Conservation (phyloP, 2,113 vertebrate genomes). For the Megaceryle maxima region DNA sequence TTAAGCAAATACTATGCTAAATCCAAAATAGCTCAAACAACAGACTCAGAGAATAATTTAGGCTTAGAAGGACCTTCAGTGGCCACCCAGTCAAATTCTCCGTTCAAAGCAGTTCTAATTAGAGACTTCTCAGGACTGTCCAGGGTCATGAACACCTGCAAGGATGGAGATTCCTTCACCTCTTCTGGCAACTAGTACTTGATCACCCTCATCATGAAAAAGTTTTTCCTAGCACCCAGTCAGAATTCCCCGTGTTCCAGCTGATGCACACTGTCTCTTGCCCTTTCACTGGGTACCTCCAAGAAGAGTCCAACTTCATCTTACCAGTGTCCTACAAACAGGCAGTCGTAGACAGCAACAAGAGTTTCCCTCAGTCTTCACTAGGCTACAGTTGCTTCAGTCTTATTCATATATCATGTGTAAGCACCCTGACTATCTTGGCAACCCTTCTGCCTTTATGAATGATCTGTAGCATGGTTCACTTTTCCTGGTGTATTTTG, state of each 20-base stretch:
- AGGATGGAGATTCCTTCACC: background rate
- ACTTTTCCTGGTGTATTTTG: background rate
- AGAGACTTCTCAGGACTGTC: background rate
- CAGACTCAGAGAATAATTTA: background rate
- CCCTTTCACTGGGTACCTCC: background rate
- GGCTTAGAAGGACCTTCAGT: background rate
- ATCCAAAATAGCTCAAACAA: background rate
- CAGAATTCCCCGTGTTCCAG: background rate
- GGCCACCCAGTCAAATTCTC: background rate
- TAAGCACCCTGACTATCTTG: background rate
- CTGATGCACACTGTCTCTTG: background rate
- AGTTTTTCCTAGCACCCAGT: background rate
- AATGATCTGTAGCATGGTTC: too few relatives aligned
- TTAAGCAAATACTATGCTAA: background rate
- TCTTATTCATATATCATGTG: background rate
- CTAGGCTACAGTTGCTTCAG: background rate
- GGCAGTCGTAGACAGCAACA: background rate
- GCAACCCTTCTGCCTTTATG: background rate
- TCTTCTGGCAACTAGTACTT: background rate
- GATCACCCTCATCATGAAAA: background rate
- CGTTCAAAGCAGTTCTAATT: background rate
- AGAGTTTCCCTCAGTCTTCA: background rate
- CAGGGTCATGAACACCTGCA: background rate
- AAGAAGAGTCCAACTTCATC: background rate
- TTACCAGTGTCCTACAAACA: background rate